Percentiles rank a stretch among this genome's conserved stretches.
phyloP scores from a whole-genome alignment of 2,113 vertebrate species.

The Microcebus lehilahytsara region DNA sequence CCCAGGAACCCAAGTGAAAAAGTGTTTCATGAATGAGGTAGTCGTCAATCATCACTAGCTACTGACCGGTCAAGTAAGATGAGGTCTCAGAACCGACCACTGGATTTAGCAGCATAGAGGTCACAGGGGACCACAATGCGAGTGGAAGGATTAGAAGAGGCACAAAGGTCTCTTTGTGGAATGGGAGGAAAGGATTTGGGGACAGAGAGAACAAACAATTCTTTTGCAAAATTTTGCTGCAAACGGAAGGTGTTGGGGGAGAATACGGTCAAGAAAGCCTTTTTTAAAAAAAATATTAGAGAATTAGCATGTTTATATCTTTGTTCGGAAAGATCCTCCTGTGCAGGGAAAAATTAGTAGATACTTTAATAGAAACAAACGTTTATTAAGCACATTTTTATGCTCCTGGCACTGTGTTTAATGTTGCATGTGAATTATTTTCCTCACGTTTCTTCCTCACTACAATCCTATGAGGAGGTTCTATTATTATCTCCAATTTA shows the following conservation, averaged over 20 bases:
- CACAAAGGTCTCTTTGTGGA: neutral
- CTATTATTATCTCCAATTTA: neutral
- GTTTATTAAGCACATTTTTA: neutral
- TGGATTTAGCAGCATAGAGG: neutral
- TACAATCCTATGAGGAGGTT: neutral
- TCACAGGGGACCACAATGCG: neutral
- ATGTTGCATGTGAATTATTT: neutral
- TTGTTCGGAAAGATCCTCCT: neutral
- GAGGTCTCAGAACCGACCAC: neutral
- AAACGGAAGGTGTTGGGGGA: neutral
- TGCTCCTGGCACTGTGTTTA: neutral
- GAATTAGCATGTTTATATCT: neutral
- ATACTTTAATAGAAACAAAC: conserved; percentile 26
- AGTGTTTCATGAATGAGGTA: neutral
- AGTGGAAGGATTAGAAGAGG: neutral
- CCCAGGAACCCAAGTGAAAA: neutral
- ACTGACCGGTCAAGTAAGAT: neutral
- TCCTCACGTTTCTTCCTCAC: neutral
- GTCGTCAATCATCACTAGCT: neutral
- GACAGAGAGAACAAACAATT: neutral
- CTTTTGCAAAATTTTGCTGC: neutral
- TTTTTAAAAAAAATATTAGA: neutral
- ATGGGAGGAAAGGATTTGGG: neutral
- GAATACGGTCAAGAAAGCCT: neutral
- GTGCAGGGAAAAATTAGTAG: neutral